Evolutionary conservation across 2,113 vertebrate species (phyloP).

Genomic region (Erpornis zantholeuca): DNA sequence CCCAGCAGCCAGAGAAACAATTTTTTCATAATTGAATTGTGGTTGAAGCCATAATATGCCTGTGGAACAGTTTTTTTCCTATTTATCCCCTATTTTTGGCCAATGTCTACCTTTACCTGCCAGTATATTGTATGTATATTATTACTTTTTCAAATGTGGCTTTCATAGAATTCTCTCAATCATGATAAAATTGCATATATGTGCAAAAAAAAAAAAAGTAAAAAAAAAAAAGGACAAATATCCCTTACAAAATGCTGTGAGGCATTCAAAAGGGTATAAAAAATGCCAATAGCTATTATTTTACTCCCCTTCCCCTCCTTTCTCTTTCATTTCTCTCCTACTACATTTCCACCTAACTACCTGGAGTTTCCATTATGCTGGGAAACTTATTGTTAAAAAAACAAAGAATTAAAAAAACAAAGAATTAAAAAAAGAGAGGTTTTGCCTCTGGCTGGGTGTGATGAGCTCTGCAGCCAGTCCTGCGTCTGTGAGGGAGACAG

Average conservation of each 20-base stretch:
- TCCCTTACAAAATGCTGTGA: background rate
- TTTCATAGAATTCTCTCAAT: background rate
- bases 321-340: background rate
- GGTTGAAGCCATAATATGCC: background rate
- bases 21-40: background rate
- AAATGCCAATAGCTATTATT: background rate
- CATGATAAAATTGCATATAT: background rate
- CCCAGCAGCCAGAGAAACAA: background rate
- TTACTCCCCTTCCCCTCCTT: background rate
- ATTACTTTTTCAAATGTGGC: background rate
- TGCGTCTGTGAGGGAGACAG: fast-evolving
- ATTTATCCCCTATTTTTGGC: background rate
- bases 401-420: no score
- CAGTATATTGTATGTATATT: background rate
- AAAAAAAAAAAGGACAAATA: background rate
- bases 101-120: background rate
- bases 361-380: background rate
- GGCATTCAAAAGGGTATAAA: background rate
- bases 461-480: background rate
- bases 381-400: background rate
- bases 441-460: background rate
- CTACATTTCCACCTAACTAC: background rate
- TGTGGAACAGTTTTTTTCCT: background rate
- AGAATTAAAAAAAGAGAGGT: background rate
- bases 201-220: background rate